Percentiles rank a stretch among this genome's conserved stretches.
Conservation (phyloP, 2,113 vertebrate genomes). For the Lepisosteus osseus region DNA sequence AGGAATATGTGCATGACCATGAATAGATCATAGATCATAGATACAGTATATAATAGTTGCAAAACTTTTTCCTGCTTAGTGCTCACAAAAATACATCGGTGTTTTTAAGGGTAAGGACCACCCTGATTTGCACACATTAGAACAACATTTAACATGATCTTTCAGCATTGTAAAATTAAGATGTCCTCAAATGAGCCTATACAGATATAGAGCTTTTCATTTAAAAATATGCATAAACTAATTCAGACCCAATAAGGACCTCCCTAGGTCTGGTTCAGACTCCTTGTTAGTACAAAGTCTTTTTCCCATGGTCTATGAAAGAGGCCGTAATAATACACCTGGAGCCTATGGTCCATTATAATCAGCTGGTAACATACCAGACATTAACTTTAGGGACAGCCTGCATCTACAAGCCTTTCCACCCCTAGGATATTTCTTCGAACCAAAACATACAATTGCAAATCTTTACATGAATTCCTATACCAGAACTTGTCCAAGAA, state of each 20-base stretch:
- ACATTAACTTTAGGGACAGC: background rate
- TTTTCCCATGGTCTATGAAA: background rate
- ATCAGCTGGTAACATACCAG: constrained; percentile 6
- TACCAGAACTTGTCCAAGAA: background rate
- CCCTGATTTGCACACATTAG: background rate
- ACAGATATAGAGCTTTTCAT: background rate
- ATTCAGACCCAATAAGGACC: background rate
- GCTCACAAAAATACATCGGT: background rate
- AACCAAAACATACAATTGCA: background rate
- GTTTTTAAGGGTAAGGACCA: background rate
- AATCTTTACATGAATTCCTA: background rate
- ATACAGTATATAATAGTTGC: background rate
- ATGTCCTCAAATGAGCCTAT: background rate
- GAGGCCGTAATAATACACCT: background rate
- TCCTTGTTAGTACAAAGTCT: background rate
- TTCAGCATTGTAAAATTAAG: constrained; percentile 3
- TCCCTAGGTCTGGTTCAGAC: background rate
- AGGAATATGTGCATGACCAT: no score
- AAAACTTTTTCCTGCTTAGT: no score
- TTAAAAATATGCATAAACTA: background rate
- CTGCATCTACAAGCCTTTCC: background rate
- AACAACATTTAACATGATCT: background rate
- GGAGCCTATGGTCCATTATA: constrained; percentile 2
- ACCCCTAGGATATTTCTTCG: background rate
- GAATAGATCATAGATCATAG: no score